Base-by-base conservation (phyloP, 2,113 vertebrate genomes). In the Anseranas semipalmata region DNA sequence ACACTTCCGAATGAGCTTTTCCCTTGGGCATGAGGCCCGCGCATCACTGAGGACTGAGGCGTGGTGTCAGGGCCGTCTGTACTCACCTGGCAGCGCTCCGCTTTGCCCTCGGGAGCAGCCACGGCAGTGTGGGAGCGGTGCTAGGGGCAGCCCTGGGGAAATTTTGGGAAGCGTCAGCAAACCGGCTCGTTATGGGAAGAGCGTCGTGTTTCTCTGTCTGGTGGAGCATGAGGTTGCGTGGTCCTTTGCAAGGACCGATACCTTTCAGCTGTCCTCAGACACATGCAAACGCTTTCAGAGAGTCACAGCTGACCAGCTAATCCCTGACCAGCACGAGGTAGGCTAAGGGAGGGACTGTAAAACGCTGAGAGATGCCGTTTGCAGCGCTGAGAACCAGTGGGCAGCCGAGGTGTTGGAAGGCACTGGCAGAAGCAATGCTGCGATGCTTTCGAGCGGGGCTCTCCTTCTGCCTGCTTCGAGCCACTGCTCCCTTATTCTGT, bases 401-500 rank as follows among this genome's bases (percentile, higher is more conserved):
- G 7, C 8, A 13, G n/a, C 4, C 2, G 1, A 7, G 41, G 15
- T 10, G 35, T 7, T 20, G 7, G 4, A 59, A 16, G 9, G 70
- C 21, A 0, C 6, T 22, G 16, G 8, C 15, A 8, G 39, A 2
- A 0, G 1, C 2, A 6, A 2, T 39, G 65, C n/a, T 24, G 58
- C 14, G 1, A 22, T 7, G 50, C n/a, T 5, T 24, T 24, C 60
- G 35, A 25, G 77, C 30, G 5, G 41, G 7, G 39, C 12, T 16
- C 22, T 18, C 41, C 48, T 15, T 10, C 72, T 5, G n/a, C 79
- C n/a, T 13, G 48, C 45, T 33, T 0, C 1, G 39, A 33, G 32
- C 2, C 20, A 1, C 13, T 1, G 16, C 14, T 22, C 46, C 20
- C 33, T 21, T 7, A 5, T 15, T 22, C 60, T 16, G 43, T 24